Conservation (phyloP, 2,888 invertebrate species). For the Lasioglossum figueresi region DNA sequence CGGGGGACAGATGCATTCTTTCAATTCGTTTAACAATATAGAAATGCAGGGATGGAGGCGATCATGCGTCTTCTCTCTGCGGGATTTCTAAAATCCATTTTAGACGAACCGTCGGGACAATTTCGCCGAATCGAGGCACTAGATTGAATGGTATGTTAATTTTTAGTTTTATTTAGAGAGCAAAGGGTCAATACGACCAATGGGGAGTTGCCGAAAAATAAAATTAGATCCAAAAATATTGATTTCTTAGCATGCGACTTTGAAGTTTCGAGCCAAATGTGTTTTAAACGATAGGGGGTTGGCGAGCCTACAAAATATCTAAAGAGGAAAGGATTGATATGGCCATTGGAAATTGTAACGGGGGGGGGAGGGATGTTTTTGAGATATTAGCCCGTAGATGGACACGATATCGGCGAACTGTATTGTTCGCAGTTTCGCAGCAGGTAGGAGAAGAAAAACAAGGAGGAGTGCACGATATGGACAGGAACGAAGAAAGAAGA, state of each 20-base stretch:
- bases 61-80: not conserved
- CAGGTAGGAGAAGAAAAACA: constrained; percentile 26
- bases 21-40: constrained; percentile 6
- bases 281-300: no score
- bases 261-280: no score
- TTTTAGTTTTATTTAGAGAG: no score
- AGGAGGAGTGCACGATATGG: constrained; percentile 24
- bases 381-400: not conserved
- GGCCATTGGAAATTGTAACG: not conserved
- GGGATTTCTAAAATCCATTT: not conserved
- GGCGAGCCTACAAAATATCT: not conserved
- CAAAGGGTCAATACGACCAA: not conserved
- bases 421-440: constrained; percentile 1
- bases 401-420: not conserved
- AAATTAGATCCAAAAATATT: not conserved
- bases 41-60: not conserved
- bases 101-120: not conserved
- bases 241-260: not conserved
- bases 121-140: not conserved
- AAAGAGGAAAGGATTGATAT: not conserved
- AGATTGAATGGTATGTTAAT: not conserved
- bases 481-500: constrained; percentile 23
- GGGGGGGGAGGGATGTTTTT: not conserved
- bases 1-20: not conserved
- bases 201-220: not conserved